Evolutionary conservation across 2,888 invertebrate genomes (phyloP).

Genomic region (Lutraria lutraria): DNA sequence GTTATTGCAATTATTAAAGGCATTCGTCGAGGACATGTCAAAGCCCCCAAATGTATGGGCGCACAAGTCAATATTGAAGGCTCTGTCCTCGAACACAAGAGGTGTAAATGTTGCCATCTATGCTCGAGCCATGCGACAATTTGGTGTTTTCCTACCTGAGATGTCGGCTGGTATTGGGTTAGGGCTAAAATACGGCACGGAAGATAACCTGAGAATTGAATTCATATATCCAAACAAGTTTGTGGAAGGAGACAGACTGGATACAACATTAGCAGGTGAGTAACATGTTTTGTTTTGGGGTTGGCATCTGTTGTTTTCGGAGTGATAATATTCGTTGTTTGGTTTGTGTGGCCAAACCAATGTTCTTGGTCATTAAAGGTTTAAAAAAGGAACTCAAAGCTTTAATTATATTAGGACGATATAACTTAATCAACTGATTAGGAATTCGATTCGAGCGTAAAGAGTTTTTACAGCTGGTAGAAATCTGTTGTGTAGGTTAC

Average conservation of each 20-base stretch:
- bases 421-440: too few species aligned
- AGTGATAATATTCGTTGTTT: too few species aligned
- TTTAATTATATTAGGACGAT: too few species aligned
- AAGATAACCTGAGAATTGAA: conserved; percentile 50
- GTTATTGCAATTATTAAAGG: conserved; percentile 57
- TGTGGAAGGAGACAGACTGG: conserved; percentile 64
- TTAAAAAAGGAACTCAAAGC: too few species aligned
- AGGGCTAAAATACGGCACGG: conserved; percentile 58
- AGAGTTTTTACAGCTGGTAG: too few species aligned
- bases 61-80: conserved; percentile 71
- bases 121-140: conserved; percentile 79
- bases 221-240: conserved; percentile 74
- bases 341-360: too few species aligned
- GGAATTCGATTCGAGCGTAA: too few species aligned
- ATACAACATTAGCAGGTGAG: conserved; percentile 77
- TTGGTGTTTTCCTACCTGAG: conserved; percentile 77
- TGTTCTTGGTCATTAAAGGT: too few species aligned
- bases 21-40: conserved; percentile 74
- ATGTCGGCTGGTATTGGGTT: conserved; percentile 77
- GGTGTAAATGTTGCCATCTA: conserved; percentile 62
- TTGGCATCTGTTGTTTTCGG: too few species aligned
- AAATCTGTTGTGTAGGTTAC: too few species aligned
- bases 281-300: too few species aligned
- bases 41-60: conserved; percentile 80
- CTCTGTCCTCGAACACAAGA: conserved; percentile 59